Evolutionary conservation across 2,113 vertebrate genomes (phyloP), one percentile per base, ranked within the genome.

Genomic region (Zosterops hypoxanthus): DNA sequence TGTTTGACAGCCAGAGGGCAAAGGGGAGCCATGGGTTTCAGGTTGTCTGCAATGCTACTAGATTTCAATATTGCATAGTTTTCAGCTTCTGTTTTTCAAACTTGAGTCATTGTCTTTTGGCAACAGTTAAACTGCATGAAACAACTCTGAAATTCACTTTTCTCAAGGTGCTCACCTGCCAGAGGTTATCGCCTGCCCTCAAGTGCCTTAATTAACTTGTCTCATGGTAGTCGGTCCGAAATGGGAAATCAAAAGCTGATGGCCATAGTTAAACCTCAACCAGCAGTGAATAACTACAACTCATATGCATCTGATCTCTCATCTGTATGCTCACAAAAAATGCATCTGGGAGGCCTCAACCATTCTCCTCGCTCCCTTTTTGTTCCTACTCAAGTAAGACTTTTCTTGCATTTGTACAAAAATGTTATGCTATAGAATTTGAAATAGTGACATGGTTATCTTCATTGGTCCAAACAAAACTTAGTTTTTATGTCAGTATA

Each of bases 141-240:
- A 60, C 6, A 72, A 12, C 29, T 14, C 3, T 61, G 64, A 25
- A 63, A 94, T 91, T 86, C 33, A 21, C 56, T 95, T 88, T 50
- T 49, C 73, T 92, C 86, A 91, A 99, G 99, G 95, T 99, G 98
- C 76, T 96, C 98, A 4, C 97, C 98, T 50, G 98, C 98, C 59
- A 98, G 98, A 77, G 98, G 98, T 63, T 99, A 99, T 97, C 98
- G 99, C 90, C 97, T 99, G 83, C 99, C 99, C 39, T 98, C 99
- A 94, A 99, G 98, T 97, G 99, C 99, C 97, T 99, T 99, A 98
- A 99, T 99, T 81, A 99, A 99, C 91, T 97, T 99, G 84, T 99
- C 99, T 95, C 98, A 99, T 39, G 99, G 99, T 46, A 96, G 80
- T 92, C 98, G 99, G 41, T 97, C 97, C 80, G 99, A 99, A 96